These are phyloP conservation scores for Chaenogobius annularis DNA, from an alignment of 2,113 vertebrate species.

Conservation along the genomic window DNA sequence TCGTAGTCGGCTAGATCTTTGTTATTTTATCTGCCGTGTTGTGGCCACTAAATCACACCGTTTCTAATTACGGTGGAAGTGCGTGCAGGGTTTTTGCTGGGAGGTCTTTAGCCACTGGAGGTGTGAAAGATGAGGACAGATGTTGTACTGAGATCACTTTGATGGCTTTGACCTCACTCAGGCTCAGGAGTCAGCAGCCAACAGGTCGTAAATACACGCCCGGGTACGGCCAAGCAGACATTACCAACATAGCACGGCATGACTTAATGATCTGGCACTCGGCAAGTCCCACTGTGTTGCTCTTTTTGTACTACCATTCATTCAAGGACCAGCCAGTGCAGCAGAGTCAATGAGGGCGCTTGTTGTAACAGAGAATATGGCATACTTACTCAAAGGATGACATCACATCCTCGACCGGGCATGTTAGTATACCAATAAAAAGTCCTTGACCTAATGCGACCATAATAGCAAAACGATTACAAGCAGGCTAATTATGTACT, in stretches of 20 bases:
- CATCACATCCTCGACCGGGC: not conserved
- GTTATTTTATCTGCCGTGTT: conserved; percentile 59
- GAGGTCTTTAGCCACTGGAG: conserved; percentile 68
- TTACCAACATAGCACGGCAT: conserved; percentile 68
- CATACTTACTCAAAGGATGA: conserved; percentile 1
- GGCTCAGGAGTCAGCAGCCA: conserved; percentile 64
- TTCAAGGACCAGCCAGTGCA: conserved; percentile 34
- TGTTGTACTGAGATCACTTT: conserved; percentile 74
- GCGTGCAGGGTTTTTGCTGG: conserved; percentile 45
- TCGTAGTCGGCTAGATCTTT: conserved; percentile 41
- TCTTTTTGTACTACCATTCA: conserved; percentile 52
- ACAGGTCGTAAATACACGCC: conserved; percentile 74
- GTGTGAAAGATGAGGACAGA: conserved; percentile 76
- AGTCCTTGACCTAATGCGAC: conserved; percentile 39
- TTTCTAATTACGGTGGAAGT: conserved; percentile 54
- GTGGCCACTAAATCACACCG: conserved; percentile 44
- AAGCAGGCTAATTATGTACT: conserved; percentile 53
- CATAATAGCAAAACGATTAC: conserved; percentile 39
- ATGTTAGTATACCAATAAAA: conserved; percentile 14
- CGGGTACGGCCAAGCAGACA: conserved; percentile 71
- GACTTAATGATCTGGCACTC: conserved; percentile 75
- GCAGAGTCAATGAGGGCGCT: conserved; percentile 6
- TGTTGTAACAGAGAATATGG: not conserved
- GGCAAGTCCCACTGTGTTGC: conserved; percentile 40
- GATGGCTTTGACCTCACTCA: conserved; percentile 74